Conservation (phyloP, 2,888 invertebrate species). For the Lithophane semibrunnea region DNA sequence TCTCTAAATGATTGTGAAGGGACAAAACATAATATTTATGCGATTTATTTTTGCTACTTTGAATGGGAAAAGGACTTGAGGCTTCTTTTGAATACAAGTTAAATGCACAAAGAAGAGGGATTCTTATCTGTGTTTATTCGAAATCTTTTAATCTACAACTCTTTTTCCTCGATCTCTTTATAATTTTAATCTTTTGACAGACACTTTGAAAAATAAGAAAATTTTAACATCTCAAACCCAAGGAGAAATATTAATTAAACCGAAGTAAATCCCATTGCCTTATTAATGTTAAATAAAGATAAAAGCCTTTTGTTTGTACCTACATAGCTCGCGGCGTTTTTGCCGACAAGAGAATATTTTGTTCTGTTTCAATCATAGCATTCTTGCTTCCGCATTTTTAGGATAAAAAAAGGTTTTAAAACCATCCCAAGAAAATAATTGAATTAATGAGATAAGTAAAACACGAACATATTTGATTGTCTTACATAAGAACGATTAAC, state of each 20-base stretch:
- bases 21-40: not conserved
- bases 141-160: not conserved
- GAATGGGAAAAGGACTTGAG: not conserved
- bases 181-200: not conserved
- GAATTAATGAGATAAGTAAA: not conserved
- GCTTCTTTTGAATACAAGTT: not conserved
- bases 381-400: not conserved
- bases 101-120: not conserved
- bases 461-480: not conserved
- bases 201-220: not conserved
- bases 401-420: not conserved
- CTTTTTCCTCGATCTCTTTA: not conserved
- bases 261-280: constrained; percentile 8
- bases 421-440: not conserved
- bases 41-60: not conserved
- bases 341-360: not conserved
- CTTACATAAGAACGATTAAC: not conserved
- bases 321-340: too few relatives aligned
- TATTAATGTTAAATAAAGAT: not conserved
- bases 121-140: not conserved
- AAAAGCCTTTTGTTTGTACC: not conserved
- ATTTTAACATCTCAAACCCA: not conserved
- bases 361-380: constrained; percentile 1
- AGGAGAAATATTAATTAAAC: not conserved
- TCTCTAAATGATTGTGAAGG: not conserved